These are phyloP conservation scores for Cephalopterus ornatus DNA, from an alignment of 2,113 vertebrate genomes.

Conservation along the genomic window DNA sequence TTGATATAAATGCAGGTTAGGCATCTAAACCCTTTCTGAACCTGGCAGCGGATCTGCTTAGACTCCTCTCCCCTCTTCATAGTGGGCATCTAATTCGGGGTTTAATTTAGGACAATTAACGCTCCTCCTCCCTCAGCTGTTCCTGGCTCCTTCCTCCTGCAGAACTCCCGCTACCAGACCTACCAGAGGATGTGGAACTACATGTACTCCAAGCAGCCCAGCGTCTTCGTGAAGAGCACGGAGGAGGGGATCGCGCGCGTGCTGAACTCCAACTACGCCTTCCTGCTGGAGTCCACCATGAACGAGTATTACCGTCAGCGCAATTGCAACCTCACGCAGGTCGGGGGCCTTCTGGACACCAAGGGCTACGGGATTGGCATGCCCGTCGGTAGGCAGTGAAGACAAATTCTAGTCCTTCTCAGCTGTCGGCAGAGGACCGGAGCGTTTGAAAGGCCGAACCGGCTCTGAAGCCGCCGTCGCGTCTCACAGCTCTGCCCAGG, in stretches of 20 bases:
- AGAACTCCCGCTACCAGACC: slow-evolving; percentile 99
- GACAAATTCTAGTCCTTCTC: slow-evolving; percentile 70
- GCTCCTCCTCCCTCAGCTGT: background rate
- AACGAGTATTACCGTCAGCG: slow-evolving; percentile 97
- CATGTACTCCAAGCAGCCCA: slow-evolving; percentile 98
- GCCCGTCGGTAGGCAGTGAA: slow-evolving; percentile 88
- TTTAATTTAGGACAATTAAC: too few species aligned
- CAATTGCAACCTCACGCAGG: slow-evolving; percentile 99
- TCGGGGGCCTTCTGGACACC: slow-evolving; percentile 97
- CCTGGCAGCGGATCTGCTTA: background rate
- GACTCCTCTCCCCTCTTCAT: background rate
- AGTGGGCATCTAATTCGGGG: fast-evolving
- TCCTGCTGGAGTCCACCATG: slow-evolving; percentile 98
- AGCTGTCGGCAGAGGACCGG: slow-evolving; percentile 60
- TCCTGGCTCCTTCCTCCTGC: background rate
- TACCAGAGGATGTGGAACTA: slow-evolving; percentile 99
- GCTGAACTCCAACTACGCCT: slow-evolving; percentile 97
- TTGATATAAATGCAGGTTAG: background rate
- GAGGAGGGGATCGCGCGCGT: slow-evolving; percentile 96
- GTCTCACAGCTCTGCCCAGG: slow-evolving; percentile 33
- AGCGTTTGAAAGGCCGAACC: slow-evolving; percentile 49
- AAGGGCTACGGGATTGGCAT: slow-evolving; percentile 99
- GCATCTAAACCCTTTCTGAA: background rate
- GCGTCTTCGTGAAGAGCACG: slow-evolving; percentile 97
- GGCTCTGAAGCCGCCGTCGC: slow-evolving; percentile 16